phyloP scores from a whole-genome alignment of 2,113 vertebrate genomes.

The Pelodiscus sinensis region DNA sequence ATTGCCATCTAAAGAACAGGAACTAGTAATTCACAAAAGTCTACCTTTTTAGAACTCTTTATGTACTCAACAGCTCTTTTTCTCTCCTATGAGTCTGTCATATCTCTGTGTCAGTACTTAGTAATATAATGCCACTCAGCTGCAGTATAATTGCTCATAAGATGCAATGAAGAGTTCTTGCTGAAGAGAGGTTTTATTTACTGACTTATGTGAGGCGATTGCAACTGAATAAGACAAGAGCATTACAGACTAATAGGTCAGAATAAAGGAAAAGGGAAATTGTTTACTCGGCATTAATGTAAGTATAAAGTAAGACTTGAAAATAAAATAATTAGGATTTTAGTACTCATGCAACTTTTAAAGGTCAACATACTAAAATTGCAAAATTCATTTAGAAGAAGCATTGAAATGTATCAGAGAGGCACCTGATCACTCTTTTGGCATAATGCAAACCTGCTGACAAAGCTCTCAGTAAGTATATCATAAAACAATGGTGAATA shows the following conservation, averaged over 20 bases:
- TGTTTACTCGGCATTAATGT: slow-evolving; percentile 23
- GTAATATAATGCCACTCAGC: slow-evolving; percentile 73
- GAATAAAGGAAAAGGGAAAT: background rate
- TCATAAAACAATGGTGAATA: background rate
- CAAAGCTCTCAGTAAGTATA: background rate
- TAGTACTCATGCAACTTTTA: background rate
- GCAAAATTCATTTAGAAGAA: background rate
- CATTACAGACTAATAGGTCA: slow-evolving; percentile 36
- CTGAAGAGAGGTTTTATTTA: slow-evolving; percentile 75
- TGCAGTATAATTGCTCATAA: slow-evolving; percentile 68
- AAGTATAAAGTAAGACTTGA: background rate
- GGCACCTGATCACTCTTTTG: background rate
- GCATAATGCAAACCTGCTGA: background rate
- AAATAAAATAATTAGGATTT: background rate
- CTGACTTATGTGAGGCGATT: slow-evolving; percentile 68
- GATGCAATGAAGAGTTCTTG: slow-evolving; percentile 62
- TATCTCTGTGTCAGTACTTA: slow-evolving; percentile 61
- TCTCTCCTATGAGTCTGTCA: slow-evolving; percentile 37
- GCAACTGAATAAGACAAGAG: slow-evolving; percentile 58
- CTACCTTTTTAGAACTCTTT: slow-evolving; percentile 31
- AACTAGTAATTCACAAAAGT: slow-evolving; percentile 52
- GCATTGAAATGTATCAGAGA: background rate
- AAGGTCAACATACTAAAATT: background rate
- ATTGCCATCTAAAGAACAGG: slow-evolving; percentile 42
- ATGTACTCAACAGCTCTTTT: slow-evolving; percentile 23